Percentiles rank a stretch among this genome's conserved stretches.
phyloP scores from a whole-genome alignment of 2,113 vertebrate genomes.

The Lepus americanus region DNA sequence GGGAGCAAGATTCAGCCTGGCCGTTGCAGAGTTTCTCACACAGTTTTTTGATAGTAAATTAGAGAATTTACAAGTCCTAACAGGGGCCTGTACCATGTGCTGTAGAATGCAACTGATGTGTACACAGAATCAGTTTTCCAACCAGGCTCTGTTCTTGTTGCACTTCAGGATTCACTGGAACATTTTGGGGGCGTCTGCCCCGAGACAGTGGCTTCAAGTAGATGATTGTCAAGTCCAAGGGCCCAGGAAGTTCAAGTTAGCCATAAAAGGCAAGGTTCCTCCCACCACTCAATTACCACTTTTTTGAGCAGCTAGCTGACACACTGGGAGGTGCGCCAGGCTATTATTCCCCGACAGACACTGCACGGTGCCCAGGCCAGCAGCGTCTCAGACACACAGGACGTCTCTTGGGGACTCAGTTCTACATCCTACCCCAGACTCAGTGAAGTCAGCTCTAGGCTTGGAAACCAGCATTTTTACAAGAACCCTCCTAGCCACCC shows the following conservation, averaged over 20 bases:
- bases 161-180: neutral
- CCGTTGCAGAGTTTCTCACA: neutral
- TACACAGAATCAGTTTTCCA: neutral
- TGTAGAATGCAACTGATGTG: neutral
- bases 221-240: neutral
- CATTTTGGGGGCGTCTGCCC: neutral
- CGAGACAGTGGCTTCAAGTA: neutral
- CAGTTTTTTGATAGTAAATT: neutral
- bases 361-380: neutral
- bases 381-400: neutral
- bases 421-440: neutral
- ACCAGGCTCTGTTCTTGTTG: neutral
- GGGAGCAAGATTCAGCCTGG: neutral
- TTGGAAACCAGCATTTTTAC: neutral
- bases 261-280: constrained; percentile 6
- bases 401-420: neutral
- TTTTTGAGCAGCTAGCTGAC: neutral
- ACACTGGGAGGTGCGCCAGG: neutral
- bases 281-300: neutral
- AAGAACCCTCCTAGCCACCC: neutral
- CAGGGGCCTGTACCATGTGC: no score
- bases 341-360: neutral
- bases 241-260: neutral
- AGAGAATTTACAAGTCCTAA: neutral
- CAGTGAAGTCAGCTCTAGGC: neutral